Conservation (phyloP, 2,797 vertebrate species). For the Darevskia mixta region DNA sequence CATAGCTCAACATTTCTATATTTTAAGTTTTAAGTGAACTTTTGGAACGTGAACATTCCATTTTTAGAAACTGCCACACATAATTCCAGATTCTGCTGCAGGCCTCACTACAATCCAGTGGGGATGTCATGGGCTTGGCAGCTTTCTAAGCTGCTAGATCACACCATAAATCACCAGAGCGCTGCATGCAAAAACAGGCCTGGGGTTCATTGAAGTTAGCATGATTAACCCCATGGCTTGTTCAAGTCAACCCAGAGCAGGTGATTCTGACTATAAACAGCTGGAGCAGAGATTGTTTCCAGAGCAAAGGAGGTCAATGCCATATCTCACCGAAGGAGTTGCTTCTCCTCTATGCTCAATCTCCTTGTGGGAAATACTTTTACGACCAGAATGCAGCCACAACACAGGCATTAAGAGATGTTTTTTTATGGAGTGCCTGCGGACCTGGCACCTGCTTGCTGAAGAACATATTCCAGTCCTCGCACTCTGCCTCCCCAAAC, state of each 20-base stretch:
- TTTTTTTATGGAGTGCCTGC: not conserved
- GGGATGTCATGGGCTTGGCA: not conserved
- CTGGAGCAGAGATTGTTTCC: not conserved
- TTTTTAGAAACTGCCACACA: not conserved
- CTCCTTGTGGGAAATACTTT: fast-evolving
- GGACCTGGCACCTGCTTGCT: slow-evolving; percentile 58
- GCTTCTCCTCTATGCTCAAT: not conserved
- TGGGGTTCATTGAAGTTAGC: not conserved
- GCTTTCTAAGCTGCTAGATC: not conserved
- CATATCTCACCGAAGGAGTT: fast-evolving
- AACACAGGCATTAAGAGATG: not conserved
- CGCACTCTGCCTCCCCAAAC: not conserved
- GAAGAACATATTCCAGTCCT: slow-evolving; percentile 50
- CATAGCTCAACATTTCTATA: not conserved
- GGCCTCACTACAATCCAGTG: not conserved
- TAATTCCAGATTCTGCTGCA: not conserved
- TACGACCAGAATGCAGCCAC: not conserved
- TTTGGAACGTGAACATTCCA: not conserved
- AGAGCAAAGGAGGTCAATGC: not conserved
- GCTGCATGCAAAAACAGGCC: not conserved
- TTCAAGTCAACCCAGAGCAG: slow-evolving; percentile 21
- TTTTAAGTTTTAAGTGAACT: not conserved
- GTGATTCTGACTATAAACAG: slow-evolving; percentile 5
- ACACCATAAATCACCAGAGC: slow-evolving; percentile 4
- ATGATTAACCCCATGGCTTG: not conserved